Evolutionary conservation across 2,888 invertebrate species (phyloP), one percentile per base, ranked within the genome.

Genomic region (Thymelicus lineola): DNA sequence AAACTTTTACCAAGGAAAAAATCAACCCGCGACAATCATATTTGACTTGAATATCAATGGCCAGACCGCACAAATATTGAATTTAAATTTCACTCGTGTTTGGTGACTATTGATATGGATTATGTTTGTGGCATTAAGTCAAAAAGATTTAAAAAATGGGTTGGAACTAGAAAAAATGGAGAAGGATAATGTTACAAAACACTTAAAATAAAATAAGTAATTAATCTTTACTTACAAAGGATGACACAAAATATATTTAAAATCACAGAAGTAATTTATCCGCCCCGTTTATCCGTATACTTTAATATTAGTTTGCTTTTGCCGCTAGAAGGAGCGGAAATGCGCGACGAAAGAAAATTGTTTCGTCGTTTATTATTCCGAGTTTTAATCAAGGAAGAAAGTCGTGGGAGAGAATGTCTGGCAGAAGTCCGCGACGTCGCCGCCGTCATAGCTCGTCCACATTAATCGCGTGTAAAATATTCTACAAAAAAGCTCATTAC

Each of bases 21-120:
- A 92, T 87, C 87, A 86, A 91, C 87, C 89, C 91, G 86, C 87
- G 90, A 90, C 90, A 90, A 87, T 91, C 90, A 91, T 90, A 88
- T 90, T 92, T 88, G 88, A 86, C 82, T 86, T 86, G 88, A 91
- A 92, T 92, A 88, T 84, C 86, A 86, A 89, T 88, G 85, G 84
- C 77, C 80, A 15, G 55, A 55, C 65, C 60, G 65, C 59, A 58
- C 42, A 68, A 63, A 69, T 63, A 70, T 64, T 59, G 50, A 70
- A 59, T 64, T 45, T 59, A 53, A 64, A 14, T 38, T 48, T 46
- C n/a, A 17, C 17, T 7, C 3, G 17, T 17, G 50, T 15, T 50
- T 50, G 7, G 50, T 50, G 17, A 46, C n/a, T 46, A n/a, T 46
- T 46, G 7, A 46, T 12, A 42, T 42, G 12, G 9, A 42, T 42